Conservation (phyloP, 2,888 invertebrate species). For the Dilophus febrilis region DNA sequence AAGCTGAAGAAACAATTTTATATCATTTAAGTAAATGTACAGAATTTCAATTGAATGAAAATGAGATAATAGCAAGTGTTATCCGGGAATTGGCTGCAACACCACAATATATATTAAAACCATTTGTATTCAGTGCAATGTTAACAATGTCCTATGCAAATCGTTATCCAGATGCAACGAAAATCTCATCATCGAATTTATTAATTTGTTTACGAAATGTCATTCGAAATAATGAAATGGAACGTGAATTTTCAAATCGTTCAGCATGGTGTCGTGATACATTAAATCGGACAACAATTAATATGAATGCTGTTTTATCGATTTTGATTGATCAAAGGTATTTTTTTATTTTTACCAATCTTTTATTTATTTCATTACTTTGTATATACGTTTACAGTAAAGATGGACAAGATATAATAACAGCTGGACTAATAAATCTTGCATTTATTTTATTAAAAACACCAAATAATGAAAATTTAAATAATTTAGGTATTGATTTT, state of each 20-base stretch:
- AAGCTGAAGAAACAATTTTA: slow-evolving; percentile 42
- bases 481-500: slow-evolving; percentile 35
- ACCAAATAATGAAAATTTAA: slow-evolving; percentile 23
- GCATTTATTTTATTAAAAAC: slow-evolving; percentile 31
- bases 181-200: slow-evolving; percentile 19
- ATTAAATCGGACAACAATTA: slow-evolving; percentile 18
- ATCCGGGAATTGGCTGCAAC: slow-evolving; percentile 34
- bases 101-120: slow-evolving; percentile 42
- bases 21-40: slow-evolving; percentile 36
- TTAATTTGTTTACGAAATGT: slow-evolving; percentile 24
- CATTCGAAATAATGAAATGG: slow-evolving; percentile 29
- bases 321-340: slow-evolving; percentile 24
- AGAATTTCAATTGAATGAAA: slow-evolving; percentile 24
- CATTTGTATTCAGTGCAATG: slow-evolving; percentile 43
- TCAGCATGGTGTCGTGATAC: slow-evolving; percentile 38
- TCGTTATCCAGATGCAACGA: slow-evolving; percentile 22
- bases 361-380: too few species aligned
- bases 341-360: neutral
- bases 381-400: too few species aligned
- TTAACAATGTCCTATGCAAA: slow-evolving; percentile 29
- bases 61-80: slow-evolving; percentile 1
- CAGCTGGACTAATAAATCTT: slow-evolving; percentile 35
- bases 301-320: slow-evolving; percentile 22
- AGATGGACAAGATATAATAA: slow-evolving; percentile 25
- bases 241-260: slow-evolving; percentile 26